Base-by-base conservation (phyloP, 2,888 invertebrate species). In the Sarcophaga rosellei region DNA sequence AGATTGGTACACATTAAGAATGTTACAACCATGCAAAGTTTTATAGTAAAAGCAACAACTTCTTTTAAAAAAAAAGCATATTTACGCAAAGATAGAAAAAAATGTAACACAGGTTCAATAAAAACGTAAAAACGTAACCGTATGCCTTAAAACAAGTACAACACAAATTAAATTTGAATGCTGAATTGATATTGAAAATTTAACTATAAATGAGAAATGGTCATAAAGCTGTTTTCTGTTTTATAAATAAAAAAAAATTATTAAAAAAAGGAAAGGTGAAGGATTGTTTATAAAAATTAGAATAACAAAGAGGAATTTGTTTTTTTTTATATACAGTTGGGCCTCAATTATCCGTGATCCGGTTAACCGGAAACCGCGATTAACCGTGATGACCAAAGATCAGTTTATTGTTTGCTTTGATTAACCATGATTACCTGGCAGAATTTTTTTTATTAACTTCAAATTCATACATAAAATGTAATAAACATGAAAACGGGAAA, bases 141-240 rank as follows among this genome's bases (percentile, higher is more conserved):
- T 75, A 70, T 68, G 65, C 65, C 75, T 75, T 76, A 72, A 74
- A 80, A 80, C 47, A 44, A 53, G 20, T 57, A 84, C 70, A 75
- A 61, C 20, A 62, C 12, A 63, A 70, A 63, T 25, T 20, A 23
- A 62, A 45, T 44, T 23, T 62, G 10, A 62, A 63, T 53, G 17
- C 12, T 35, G 35, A 35, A 35, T 59, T 21, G 45, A 45, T 4
- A 25, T 73, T 73, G 15, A n/a, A n/a, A n/a, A n/a, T n/a, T n/a
- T n/a, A n/a, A n/a, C n/a, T n/a, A n/a, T 53, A 53, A 53, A 53
- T 53, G 53, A 53, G 17, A 53, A 17, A 53, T 53, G 53, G 53
- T 53, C 53, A 53, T 3, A 47, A 47, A 15, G 11, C 11, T 15
- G 12, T 1, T 15, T 47, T 15, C 11, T 11, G 35, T 35, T 35